Base-by-base conservation (phyloP, 1,140 invertebrate genomes). In the Hylaeus anthracinus region DNA sequence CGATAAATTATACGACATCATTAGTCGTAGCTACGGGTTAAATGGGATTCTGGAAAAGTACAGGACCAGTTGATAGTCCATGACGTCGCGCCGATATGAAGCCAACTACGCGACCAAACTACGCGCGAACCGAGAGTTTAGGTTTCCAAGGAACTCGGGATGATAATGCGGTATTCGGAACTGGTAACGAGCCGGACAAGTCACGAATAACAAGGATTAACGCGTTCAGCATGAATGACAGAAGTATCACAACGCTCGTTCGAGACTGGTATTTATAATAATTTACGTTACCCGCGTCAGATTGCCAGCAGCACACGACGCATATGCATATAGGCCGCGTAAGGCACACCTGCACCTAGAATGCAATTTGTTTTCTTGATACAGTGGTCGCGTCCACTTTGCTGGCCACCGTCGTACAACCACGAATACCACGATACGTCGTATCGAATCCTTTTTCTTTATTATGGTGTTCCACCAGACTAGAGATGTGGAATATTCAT, bases 321-420 rank as follows among this genome's bases (percentile, higher is more conserved):
- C 66, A 43, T 71, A 71, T 63, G 26, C 56, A 43, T 45, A 12
- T 15, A 55, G 48, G 65, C 45, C 43, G 39, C 60, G 5, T 5
- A 5, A 63, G 76, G 15, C 76, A 55, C 72, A 82, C 74, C 70
- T 82, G 71, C 75, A 26, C 26, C 63, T 39, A 58, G 58, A 79
- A 64, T 66, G 79, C 58, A 72, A 81, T 85, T 83, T 72, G 67
- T 80, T 71, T 81, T n/a, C 72, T 67, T 37, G 71, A 51, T 64
- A 45, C 71, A 61, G 64, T 67, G 75, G 67, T 73, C 66, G 67
- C 51, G 14, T 43, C 55, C 81, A 12, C 55, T 79, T 71, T 58
- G 67, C 61, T 79, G 58, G 39, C 72, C 43, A 10, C 14, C 0
- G 41, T n/a, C 41, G 66, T 43, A 5, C 64, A 39, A 26, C 51